A percentile compares a stretch with the other conserved stretches of the same genome.
Evolutionary conservation across 2,113 vertebrate genomes (phyloP).

Genomic region (Xerus inauris): DNA sequence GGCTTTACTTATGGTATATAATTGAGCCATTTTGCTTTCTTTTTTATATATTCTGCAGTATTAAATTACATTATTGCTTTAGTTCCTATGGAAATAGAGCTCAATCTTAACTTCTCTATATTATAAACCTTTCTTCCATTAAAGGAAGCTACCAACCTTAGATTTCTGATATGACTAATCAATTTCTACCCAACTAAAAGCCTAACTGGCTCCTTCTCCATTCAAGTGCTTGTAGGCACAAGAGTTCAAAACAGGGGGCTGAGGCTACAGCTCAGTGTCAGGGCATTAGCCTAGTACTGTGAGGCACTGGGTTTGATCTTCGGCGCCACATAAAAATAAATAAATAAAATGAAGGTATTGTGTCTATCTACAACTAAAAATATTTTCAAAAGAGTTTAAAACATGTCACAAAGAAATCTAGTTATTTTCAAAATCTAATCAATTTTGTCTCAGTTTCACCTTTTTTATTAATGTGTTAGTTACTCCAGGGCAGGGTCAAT

Average conservation of each 20-base stretch:
- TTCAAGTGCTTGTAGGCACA: neutral
- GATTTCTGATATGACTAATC: neutral
- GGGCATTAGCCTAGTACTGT: no score
- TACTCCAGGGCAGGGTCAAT: neutral
- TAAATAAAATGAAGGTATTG: no score
- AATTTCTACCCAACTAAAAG: neutral
- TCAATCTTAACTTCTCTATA: neutral
- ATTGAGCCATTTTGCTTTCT: neutral
- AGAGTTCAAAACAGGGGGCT: neutral
- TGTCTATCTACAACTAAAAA: no score
- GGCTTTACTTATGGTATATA: neutral
- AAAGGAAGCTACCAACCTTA: constrained; percentile 15
- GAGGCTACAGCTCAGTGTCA: no score
- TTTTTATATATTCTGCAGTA: constrained; percentile 16
- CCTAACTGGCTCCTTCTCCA: neutral
- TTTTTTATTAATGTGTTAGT: neutral
- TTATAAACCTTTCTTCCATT: constrained; percentile 1
- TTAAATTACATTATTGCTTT: constrained; percentile 7
- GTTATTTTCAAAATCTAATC: neutral
- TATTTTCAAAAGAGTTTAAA: neutral
- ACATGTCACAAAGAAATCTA: neutral
- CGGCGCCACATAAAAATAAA: no score
- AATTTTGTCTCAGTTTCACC: constrained; percentile 8
- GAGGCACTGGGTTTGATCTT: no score
- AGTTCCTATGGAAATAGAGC: neutral